Evolutionary conservation across 1,140 invertebrate genomes (phyloP).

Genomic region (Drosophila miranda): DNA sequence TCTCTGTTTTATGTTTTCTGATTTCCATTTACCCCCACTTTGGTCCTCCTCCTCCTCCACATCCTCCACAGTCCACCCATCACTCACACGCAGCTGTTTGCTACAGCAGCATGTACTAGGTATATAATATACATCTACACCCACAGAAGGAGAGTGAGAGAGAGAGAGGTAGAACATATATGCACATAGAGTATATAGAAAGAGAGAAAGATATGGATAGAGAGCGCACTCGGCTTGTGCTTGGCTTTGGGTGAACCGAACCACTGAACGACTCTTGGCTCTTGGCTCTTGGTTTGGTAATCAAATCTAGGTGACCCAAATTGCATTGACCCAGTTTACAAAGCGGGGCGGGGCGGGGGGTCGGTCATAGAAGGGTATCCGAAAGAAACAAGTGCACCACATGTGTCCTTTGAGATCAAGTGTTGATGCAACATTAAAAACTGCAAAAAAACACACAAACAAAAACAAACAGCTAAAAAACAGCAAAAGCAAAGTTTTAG

Average conservation of each 20-base stretch:
- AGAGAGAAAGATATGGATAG: slow-evolving; percentile 16
- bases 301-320: slow-evolving; percentile 64
- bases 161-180: background rate
- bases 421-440: slow-evolving; percentile 23
- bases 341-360: slow-evolving; percentile 7
- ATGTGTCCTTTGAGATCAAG: slow-evolving; percentile 51
- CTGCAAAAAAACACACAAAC: background rate
- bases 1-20: no score
- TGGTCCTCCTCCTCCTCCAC: slow-evolving; percentile 8
- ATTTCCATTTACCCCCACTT: slow-evolving; percentile 1
- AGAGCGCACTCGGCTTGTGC: slow-evolving; percentile 35
- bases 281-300: slow-evolving; percentile 53
- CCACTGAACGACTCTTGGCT: slow-evolving; percentile 21
- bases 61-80: slow-evolving; percentile 26
- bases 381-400: slow-evolving; percentile 11
- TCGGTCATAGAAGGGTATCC: background rate
- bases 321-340: slow-evolving; percentile 52
- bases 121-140: slow-evolving; percentile 8
- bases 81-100: slow-evolving; percentile 30
- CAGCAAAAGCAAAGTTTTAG: no score
- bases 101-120: slow-evolving; percentile 27
- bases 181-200: slow-evolving; percentile 5
- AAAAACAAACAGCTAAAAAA: background rate
- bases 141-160: no score
- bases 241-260: slow-evolving; percentile 31